Base-by-base conservation (phyloP, 2,113 vertebrate species). In the Phasianus colchicus region DNA sequence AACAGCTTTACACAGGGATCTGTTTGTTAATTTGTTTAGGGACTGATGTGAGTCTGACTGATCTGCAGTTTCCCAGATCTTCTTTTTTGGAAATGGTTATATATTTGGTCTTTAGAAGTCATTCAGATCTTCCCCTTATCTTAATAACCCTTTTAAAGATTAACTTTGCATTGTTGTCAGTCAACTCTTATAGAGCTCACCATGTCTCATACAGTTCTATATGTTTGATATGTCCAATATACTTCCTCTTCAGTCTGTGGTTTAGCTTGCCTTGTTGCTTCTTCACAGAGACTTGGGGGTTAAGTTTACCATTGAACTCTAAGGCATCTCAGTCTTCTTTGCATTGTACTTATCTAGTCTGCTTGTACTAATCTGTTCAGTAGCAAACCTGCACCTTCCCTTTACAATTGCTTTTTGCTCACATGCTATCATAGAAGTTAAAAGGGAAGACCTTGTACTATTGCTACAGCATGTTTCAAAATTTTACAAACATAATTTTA, bases 141-240 rank as follows among this genome's bases (percentile, higher is more conserved):
- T 54, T 29, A 18, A 10, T 1, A 4, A 61, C 4, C 10, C 54
- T 43, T 84, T 71, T 25, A 43, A 43, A 87, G 27, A 20, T 48
- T 8, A 42, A 54, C 11, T 80, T 64, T 58, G 9, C 16, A 47
- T 10, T 29, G 8, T 11, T 83, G 48, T 21, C n/a, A 14, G 27
- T 20, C n/a, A 80, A n/a, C 24, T 32, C 6, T 58, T 13, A 63
- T 11, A 48, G 38, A 15, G 67, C 15, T 13, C 11, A 76, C 4
- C 19, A 73, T 14, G 25, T 66, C 5, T 2, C 42, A 40, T 15
- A 48, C 48, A 36, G 6, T 65, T 83, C 11, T 2, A 0, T 32
- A 21, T 9, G 8, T 61, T 34, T 29, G 52, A 38, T 52, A 77
- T 3, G 3, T 40, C 20, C 40, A 63, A 40, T 30, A 36, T 43